Percentiles rank a stretch among this genome's conserved stretches.
Conservation (phyloP, 1,140 invertebrate species). For the Gonioctena quinquepunctata region DNA sequence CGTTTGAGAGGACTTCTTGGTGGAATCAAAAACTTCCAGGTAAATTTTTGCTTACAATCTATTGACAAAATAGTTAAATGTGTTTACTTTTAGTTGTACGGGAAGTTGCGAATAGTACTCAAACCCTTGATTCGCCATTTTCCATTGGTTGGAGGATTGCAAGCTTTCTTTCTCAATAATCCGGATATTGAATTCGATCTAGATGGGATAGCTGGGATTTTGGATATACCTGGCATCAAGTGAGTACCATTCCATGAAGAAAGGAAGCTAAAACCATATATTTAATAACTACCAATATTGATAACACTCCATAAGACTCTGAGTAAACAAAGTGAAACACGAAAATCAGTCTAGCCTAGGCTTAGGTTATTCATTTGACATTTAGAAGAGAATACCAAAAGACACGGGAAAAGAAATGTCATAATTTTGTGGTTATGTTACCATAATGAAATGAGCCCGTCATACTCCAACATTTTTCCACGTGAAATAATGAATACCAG, state of each 20-base stretch:
- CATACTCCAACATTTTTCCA: no score
- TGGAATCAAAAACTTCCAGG: constrained; percentile 83
- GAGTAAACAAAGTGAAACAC: no score
- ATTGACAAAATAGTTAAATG: background rate
- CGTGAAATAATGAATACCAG: no score
- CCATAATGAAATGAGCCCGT: no score
- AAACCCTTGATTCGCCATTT: constrained; percentile 86
- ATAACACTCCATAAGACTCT: no score
- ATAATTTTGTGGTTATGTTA: no score
- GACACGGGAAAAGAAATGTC: no score
- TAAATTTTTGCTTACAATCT: no score
- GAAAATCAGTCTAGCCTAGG: no score
- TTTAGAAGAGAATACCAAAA: no score
- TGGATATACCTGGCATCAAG: constrained; percentile 77
- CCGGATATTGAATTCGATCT: constrained; percentile 93
- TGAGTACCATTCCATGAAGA: constrained; percentile 6
- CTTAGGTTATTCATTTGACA: no score
- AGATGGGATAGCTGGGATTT: constrained; percentile 73
- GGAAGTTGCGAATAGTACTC: constrained; percentile 83
- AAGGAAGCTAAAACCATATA: constrained; percentile 2
- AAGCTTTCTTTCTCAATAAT: constrained; percentile 91
- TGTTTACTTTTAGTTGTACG: constrained; percentile 68
- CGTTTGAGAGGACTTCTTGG: constrained; percentile 73
- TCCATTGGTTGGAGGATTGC: constrained; percentile 86
- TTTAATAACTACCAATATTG: no score